Base-by-base conservation (phyloP, 2,797 vertebrate species). In the Pseudotriccus pelzelni region DNA sequence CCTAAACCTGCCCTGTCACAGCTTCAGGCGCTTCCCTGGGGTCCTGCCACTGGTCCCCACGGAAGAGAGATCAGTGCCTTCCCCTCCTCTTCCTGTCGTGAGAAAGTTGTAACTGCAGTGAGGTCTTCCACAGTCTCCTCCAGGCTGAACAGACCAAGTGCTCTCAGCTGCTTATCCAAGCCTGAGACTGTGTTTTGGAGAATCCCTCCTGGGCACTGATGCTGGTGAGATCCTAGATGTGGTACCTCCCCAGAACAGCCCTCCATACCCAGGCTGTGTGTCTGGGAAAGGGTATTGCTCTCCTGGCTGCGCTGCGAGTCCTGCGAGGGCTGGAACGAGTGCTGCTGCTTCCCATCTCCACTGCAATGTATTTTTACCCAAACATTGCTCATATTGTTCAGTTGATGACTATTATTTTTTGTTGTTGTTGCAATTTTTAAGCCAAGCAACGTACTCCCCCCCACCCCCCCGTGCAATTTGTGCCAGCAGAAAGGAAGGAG, bases 241-340 rank as follows among this genome's bases (percentile, higher is more conserved):
- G 34, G 22, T 82, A 7, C 16, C 6, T 73, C 20, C 50, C 50
- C 41, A n/a, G 1, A 55, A 18, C 24, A 87, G 14, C 5, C 28
- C 28, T 17, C 37, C 0, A 0, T 6, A 7, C 9, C 41, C 44
- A 39, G 4, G 24, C 25, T 8, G 5, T 44, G 58, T 27, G 27
- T 9, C 62, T 69, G 80, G 43, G 28, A 37, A 64, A 39, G 50
- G 47, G 14, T 27, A 7, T 9, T 3, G 21, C 53, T 84, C 62
- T 80, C 16, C 58, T 79, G 73, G 17, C 66, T 36, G 23, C 1
- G 1, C 43, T 25, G 32, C 14, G 50, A 78, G 55, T 44, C 55
- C 49, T 9, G 3, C 0, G 2, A 36, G n/a, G 4, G 3, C 37
- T 55, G 69, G 25, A 81, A 52, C 0, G 0, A 67, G 8, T 3